phyloP scores from a whole-genome alignment of 2,797 vertebrate genomes.

The Oophaga sylvatica region DNA sequence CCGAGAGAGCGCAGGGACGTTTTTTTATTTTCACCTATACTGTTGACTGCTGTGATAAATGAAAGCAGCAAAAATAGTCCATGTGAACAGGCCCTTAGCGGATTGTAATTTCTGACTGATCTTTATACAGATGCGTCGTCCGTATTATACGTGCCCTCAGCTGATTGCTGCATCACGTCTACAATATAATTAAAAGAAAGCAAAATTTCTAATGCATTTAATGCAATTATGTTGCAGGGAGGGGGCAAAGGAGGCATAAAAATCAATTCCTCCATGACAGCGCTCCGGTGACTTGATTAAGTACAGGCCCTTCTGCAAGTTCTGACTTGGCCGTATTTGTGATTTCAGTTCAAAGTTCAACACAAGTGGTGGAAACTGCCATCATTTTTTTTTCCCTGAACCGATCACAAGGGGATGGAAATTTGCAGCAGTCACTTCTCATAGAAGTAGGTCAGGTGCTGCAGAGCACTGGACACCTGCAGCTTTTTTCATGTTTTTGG shows the following conservation, averaged over 20 bases:
- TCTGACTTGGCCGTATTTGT: conserved; percentile 33
- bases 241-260: neutral
- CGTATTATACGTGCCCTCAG: conserved; percentile 9
- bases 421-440: conserved; percentile 20
- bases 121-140: conserved; percentile 25
- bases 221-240: conserved; percentile 31
- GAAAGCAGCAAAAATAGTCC: neutral
- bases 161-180: neutral
- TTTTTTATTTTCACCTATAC: neutral
- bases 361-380: neutral
- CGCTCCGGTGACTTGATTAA: conserved; percentile 26
- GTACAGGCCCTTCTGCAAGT: conserved; percentile 9
- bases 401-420: conserved; percentile 25
- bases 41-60: neutral
- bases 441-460: conserved; percentile 44
- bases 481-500: neutral
- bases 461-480: neutral
- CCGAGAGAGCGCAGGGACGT: too few species aligned
- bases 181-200: conserved; percentile 36
- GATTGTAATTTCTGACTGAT: neutral
- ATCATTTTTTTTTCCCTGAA: conserved; percentile 14
- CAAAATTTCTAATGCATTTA: conserved; percentile 31
- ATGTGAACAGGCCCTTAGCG: neutral
- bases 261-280: conserved; percentile 38
- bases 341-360: conserved; percentile 49